Base-by-base conservation (phyloP, 1,140 invertebrate species). In the Holcopasites calliopsidis region DNA sequence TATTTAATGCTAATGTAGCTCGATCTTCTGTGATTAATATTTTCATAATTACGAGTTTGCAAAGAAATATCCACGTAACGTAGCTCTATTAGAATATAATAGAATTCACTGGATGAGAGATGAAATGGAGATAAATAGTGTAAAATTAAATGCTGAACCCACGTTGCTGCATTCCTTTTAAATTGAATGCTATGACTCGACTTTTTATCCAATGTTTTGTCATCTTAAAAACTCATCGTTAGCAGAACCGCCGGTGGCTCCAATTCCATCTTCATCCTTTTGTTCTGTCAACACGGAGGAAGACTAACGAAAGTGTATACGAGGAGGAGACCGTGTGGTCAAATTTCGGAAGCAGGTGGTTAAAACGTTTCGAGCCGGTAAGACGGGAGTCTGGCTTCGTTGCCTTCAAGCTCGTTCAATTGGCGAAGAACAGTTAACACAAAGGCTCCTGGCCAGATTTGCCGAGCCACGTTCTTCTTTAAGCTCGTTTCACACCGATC, bases 281-380 rank as follows among this genome's bases (percentile, higher is more conserved):
- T 13, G 31, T 13, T 42, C 49, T 38, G 58, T 47, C 33, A 52
- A 79, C 47, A 50, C 38, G 31, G 16, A 57, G 38, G 60, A 62
- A 65, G 70, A 74, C 71, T 1, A 8, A n/a, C 75, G 68, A 79
- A 80, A 79, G 76, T 71, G 68, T 76, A 52, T 62, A 54, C 52
- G n/a, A 70, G 35, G 35, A 28, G 72, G 61, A 61, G 65, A 58
- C 54, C 44, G 62, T n/a, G 54, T 58, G 68, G 74, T 90, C 86
- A 82, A 84, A 87, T 89, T 90, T 90, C 88, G 85, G 83, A 85
- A 88, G 85, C 88, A 90, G 88, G 87, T 89, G 88, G 88, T 87
- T 81, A 83, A 79, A 79, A 68, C 69, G 83, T 88, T 85, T 62
- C 76, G 73, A 82, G 70, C 80, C 69, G 74, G 77, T 76, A 80